Evolutionary conservation across 2,888 invertebrate species (phyloP), one percentile per base, ranked within the genome.

Genomic region (Eupithecia subfuscata): DNA sequence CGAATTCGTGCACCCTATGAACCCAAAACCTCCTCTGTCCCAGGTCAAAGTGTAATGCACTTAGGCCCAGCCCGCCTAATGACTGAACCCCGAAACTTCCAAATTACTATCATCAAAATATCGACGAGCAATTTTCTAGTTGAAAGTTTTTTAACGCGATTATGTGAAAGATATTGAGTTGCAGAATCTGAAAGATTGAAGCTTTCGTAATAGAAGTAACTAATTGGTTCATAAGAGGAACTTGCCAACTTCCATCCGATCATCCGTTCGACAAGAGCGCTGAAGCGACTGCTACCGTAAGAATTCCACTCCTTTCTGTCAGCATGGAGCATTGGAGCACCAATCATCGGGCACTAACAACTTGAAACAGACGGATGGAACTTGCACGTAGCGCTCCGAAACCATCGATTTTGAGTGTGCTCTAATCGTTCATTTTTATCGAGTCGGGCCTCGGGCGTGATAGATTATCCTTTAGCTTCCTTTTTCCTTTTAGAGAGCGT

Each of bases 381-480:
- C 80, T 80, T 73, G 81, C 80, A 83, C 84, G 85, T 85, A 84
- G 84, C 85, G 85, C 86, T 87, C 88, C 84, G 82, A 89, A 90
- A 89, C 87, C 88, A 89, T 91, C 89, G 91, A 92, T 91, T 90
- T 87, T 89, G 86, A 87, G 85, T 86, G 87, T 88, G 86, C 88
- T 90, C 89, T 92, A 93, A 93, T 93, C 92, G 92, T 93, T 92
- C 92, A 93, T 94, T 94, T 94, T 93, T 94, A 93, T 94, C 93
- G 93, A 91, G 89, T 89, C 90, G 90, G 86, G 91, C 93, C 91
- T 90, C 90, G 90, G 89, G 92, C 93, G 91, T 94, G 94, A 94
- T 94, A 94, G 94, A 94, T 94, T 93, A 94, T 94, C 93, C 92
- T 93, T 91, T 90, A 89, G 89, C 90, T 92, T 94, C 92, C 93